Conservation (phyloP, 2,113 vertebrate species). For the Petrocephalus zakoni region DNA sequence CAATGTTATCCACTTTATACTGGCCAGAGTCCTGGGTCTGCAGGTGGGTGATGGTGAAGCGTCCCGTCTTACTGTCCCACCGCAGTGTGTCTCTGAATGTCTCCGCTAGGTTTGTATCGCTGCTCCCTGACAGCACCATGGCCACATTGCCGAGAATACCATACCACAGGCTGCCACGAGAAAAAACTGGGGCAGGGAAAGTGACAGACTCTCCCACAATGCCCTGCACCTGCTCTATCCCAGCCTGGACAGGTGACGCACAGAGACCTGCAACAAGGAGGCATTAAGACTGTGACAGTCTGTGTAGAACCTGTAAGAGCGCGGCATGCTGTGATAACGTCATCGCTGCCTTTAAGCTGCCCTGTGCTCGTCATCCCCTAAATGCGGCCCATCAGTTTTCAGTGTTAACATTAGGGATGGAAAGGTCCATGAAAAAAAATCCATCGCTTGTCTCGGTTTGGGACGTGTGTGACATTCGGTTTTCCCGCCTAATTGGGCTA, state of each 20-base stretch:
- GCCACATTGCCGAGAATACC: background rate
- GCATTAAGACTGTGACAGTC: background rate
- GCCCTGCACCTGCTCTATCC: background rate
- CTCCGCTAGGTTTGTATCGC: background rate
- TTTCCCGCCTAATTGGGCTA: background rate
- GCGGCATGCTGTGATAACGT: background rate
- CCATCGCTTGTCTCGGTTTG: no score
- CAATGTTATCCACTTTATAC: no score
- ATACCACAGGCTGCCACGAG: fast-evolving
- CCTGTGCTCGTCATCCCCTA: background rate
- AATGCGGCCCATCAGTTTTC: background rate
- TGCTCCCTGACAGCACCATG: background rate
- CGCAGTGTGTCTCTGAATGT: background rate
- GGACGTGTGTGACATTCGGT: no score
- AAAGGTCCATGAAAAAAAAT: no score
- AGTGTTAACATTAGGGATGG: background rate
- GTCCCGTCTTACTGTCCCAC: no score
- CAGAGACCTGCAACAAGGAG: background rate
- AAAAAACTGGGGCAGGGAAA: background rate
- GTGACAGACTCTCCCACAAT: background rate
- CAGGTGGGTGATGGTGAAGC: no score
- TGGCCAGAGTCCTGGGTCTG: no score
- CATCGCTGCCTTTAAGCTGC: background rate
- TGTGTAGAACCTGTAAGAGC: background rate
- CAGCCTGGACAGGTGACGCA: background rate